Evolutionary conservation across 2,113 vertebrate genomes (phyloP).

Genomic region (Podocnemis expansa): DNA sequence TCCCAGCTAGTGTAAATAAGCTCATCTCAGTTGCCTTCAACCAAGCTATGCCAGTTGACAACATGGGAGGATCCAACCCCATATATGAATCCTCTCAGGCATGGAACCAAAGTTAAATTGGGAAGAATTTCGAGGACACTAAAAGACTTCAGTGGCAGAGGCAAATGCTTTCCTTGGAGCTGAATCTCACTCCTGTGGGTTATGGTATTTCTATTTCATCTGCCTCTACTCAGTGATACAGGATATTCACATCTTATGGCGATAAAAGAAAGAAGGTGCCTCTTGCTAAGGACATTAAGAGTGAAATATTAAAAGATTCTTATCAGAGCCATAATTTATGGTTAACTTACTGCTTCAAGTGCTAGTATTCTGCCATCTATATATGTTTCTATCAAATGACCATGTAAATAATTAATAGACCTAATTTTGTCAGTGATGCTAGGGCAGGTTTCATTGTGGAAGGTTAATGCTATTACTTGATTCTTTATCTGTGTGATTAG

Average conservation of each 20-base stretch:
- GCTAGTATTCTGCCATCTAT: slow-evolving; percentile 54
- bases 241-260: not conserved
- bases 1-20: not conserved
- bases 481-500: slow-evolving; percentile 69
- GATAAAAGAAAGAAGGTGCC: slow-evolving; percentile 15
- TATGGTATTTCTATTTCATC: not conserved
- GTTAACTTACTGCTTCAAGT: slow-evolving; percentile 60
- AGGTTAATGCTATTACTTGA: slow-evolving; percentile 70
- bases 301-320: slow-evolving; percentile 36
- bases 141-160: not conserved
- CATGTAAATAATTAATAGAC: slow-evolving; percentile 70
- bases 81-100: not conserved
- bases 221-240: not conserved
- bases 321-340: slow-evolving; percentile 46
- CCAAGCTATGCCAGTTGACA: not conserved
- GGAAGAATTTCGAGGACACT: not conserved
- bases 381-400: slow-evolving; percentile 66
- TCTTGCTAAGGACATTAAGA: slow-evolving; percentile 34
- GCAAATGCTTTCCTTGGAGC: not conserved
- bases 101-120: not conserved
- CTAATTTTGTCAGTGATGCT: slow-evolving; percentile 63
- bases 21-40: not conserved
- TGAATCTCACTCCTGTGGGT: not conserved
- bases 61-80: not conserved
- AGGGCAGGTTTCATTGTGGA: slow-evolving; percentile 65